A percentile compares a stretch with the other conserved stretches of the same genome.
Evolutionary conservation across 2,888 invertebrate genomes (phyloP).

Genomic region (Platerodrilus igneus): DNA sequence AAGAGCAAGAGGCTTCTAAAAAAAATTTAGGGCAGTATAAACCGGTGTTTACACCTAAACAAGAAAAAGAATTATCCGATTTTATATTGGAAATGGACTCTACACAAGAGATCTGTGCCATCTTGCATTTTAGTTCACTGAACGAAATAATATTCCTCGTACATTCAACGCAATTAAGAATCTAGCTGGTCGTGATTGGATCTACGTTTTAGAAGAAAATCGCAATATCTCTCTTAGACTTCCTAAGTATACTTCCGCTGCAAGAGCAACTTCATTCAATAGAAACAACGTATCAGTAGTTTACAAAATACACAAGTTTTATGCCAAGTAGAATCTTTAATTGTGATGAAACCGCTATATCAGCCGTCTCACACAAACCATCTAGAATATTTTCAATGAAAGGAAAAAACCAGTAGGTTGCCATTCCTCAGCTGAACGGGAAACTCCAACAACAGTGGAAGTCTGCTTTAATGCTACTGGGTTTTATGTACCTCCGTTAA

Average conservation of each 20-base stretch:
- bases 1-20: too few species aligned
- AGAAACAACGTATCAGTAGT: not conserved
- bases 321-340: not conserved
- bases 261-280: not conserved
- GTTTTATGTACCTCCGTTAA: too few species aligned
- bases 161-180: not conserved
- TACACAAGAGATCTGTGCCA: not conserved
- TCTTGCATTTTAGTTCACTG: not conserved
- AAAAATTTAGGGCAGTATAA: too few species aligned
- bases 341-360: conserved; percentile 4
- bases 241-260: not conserved
- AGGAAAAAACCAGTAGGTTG: not conserved
- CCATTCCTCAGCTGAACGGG: not conserved
- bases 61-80: not conserved
- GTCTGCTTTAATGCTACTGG: too few species aligned
- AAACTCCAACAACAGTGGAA: too few species aligned
- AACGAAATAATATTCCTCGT: not conserved
- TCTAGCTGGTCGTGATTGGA: not conserved
- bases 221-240: not conserved
- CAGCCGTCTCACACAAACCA: not conserved
- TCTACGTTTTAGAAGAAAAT: not conserved
- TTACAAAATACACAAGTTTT: not conserved
- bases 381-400: not conserved
- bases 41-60: conserved; percentile 1
- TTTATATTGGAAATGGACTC: not conserved